Conservation (phyloP, 2,888 invertebrate genomes). For the Hirudinaria manillensis region DNA sequence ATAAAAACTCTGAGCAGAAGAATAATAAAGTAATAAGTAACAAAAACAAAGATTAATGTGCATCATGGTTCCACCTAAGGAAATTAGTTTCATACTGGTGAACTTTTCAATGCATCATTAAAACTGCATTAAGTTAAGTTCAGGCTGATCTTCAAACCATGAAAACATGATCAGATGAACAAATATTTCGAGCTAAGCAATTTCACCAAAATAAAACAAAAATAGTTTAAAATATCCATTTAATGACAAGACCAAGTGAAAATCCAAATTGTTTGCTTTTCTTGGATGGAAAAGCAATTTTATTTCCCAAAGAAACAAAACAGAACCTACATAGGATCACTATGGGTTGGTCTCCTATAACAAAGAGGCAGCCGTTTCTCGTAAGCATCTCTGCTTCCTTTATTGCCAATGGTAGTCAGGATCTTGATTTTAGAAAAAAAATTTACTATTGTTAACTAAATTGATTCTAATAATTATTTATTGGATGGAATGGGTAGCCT, state of each 20-base stretch:
- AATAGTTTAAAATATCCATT: too few relatives aligned
- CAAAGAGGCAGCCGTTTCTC: slow-evolving; percentile 77
- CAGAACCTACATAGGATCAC: slow-evolving; percentile 72
- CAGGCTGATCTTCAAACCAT: too few relatives aligned
- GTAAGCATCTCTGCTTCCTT: slow-evolving; percentile 68
- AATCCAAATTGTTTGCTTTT: too few relatives aligned
- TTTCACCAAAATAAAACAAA: too few relatives aligned
- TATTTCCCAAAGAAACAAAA: neutral
- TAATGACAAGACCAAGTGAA: too few relatives aligned
- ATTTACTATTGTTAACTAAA: too few relatives aligned
- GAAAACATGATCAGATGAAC: too few relatives aligned
- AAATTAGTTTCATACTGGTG: neutral
- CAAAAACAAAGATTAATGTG: neutral
- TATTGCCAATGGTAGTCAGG: slow-evolving; percentile 73
- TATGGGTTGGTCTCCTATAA: slow-evolving; percentile 70
- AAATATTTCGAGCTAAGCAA: too few relatives aligned
- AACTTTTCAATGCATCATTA: too few relatives aligned
- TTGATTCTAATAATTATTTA: too few relatives aligned
- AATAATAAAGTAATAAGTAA: neutral
- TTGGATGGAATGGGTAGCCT: neutral
- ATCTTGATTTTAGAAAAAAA: slow-evolving; percentile 39
- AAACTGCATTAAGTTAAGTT: neutral
- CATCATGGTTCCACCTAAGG: neutral
- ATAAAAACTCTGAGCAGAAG: slow-evolving; percentile 66
- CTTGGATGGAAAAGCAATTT: neutral